phyloP scores from a whole-genome alignment of 2,113 vertebrate genomes.

The Malaclemys terrapin region DNA sequence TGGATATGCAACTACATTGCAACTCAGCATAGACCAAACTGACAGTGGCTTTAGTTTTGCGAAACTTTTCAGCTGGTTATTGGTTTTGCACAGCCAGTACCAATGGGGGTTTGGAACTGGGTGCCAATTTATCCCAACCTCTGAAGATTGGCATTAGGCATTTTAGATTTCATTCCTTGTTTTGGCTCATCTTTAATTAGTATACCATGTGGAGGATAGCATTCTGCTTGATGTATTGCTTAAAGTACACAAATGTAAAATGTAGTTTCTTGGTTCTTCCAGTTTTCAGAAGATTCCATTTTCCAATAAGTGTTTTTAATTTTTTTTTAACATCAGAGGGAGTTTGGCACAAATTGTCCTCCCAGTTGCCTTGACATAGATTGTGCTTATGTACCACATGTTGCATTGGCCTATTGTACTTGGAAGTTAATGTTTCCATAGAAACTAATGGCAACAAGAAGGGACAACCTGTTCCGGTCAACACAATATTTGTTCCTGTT shows the following conservation, averaged over 20 bases:
- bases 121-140: not conserved
- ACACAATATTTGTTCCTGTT: not conserved
- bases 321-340: not conserved
- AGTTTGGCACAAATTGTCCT: not conserved
- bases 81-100: not conserved
- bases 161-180: accelerated
- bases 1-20: not conserved
- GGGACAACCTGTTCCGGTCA: not conserved
- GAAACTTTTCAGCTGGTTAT: not conserved
- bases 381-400: not conserved
- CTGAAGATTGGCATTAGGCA: not conserved
- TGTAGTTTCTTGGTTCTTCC: not conserved
- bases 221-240: not conserved
- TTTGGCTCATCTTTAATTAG: too few species aligned
- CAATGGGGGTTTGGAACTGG: not conserved
- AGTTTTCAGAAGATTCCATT: not conserved
- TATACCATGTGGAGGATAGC: too few species aligned
- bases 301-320: not conserved
- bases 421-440: not conserved
- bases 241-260: not conserved
- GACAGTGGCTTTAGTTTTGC: not conserved
- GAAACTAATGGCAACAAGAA: not conserved
- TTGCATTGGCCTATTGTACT: accelerated
- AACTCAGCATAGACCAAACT: not conserved
- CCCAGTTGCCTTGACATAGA: not conserved